Base-by-base conservation (phyloP, 2,797 vertebrate species). In the Arrhamphus sclerolepis region DNA sequence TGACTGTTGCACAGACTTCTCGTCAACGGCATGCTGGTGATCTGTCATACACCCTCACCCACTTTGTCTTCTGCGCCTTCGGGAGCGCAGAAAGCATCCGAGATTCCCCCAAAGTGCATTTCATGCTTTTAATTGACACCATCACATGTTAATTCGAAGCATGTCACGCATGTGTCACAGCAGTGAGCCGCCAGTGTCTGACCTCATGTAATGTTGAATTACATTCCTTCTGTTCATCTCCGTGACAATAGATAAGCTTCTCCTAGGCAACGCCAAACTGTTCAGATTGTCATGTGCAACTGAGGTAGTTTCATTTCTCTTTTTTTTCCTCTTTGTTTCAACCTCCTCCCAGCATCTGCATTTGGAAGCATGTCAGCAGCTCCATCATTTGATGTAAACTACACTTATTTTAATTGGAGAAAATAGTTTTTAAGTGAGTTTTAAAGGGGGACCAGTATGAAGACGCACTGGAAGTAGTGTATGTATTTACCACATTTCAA, bases 91-190 rank as follows among this genome's bases (percentile, higher is more conserved):
- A 72, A 70, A 79, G 77, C 75, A 82, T 78, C 70, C 18, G 9
- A 72, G 75, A 79, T 52, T 73, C 75, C 51, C 48, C 58, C 66
- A 77, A 87, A 88, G 82, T 86, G 84, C 72, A 87, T 89, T 90
- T 90, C 86, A 90, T 85, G 85, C 86, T 83, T 87, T 88, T 90
- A 91, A 92, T 91, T 89, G 86, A 88, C 84, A 82, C 66, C 69
- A 65, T 80, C 74, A 81, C 78, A 80, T 89, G 89, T 87, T 90
- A 90, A 90, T 92, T 89, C 73, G 55, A 52, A 85, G 81, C 85
- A 80, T 86, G 83, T 89, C 87, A 89, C 68, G 75, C 80, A 75
- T 86, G 77, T 87, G 89, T 89, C 84, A 89, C 87, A 83, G 77
- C 74, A 77, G 84, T 75, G 71, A 76, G 81, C 81, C 60, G 72